These are phyloP conservation scores for Eulemur macaco DNA, from an alignment of 2,113 vertebrate genomes.

Conservation along the genomic window DNA sequence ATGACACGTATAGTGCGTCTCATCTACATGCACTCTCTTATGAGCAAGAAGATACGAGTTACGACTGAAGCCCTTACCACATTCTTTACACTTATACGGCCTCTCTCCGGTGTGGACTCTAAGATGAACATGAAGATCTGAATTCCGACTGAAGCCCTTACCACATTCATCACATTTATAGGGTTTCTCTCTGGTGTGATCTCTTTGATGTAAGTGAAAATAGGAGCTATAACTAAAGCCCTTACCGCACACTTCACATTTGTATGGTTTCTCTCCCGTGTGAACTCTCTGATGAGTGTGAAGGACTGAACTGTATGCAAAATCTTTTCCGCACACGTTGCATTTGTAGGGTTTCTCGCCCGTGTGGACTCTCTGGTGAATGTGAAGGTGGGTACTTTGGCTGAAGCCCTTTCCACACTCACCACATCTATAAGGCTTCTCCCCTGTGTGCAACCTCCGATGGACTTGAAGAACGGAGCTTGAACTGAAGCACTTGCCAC, in stretches of 20 bases:
- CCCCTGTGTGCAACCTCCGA: neutral
- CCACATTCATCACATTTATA: conserved; percentile 11
- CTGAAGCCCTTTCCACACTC: conserved; percentile 4
- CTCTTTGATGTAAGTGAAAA: conserved; percentile 22
- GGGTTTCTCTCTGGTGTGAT: conserved; percentile 52
- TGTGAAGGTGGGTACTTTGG: neutral
- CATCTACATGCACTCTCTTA: neutral
- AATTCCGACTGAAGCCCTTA: neutral
- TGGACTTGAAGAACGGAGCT: neutral
- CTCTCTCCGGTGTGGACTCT: conserved; percentile 47
- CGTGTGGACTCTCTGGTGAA: neutral
- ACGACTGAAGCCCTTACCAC: neutral
- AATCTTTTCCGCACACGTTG: neutral
- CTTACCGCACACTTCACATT: neutral
- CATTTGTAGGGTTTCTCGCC: conserved; percentile 20
- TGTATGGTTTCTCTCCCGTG: neutral
- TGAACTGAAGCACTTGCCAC: neutral
- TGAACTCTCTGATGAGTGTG: neutral
- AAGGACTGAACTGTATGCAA: neutral
- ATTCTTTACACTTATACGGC: conserved; percentile 26
- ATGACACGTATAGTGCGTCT: accelerated
- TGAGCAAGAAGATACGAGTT: neutral
- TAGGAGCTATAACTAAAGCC: conserved; percentile 44
- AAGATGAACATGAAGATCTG: neutral
- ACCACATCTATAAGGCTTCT: neutral